Evolutionary conservation across 2,888 invertebrate species (phyloP), one percentile per base, ranked within the genome.

Genomic region (Conistra vaccinii): DNA sequence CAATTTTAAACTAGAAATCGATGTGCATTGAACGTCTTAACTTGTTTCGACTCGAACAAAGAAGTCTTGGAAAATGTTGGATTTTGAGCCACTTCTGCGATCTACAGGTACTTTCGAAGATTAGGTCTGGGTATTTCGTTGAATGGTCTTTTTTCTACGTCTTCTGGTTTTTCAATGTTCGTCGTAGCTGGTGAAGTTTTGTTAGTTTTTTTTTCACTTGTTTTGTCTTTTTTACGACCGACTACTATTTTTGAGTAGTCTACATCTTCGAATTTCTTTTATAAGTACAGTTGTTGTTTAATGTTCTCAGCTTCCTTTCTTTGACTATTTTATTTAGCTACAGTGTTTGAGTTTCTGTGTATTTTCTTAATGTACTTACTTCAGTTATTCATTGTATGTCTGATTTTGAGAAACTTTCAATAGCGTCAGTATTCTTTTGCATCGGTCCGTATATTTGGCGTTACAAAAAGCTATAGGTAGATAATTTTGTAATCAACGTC

Each of bases 1-100:
- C 90, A 89, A 90, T 90, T 91, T 89, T 85, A 85, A 91, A 92
- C 90, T 92, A 86, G 85, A 84, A 91, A 90, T 89, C 79, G 85
- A 88, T 88, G 90, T 88, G 89, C 87, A 83, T 72, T 76, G 89
- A 77, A 83, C 85, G 86, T 88, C 90, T 87, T 86, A 90, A 91
- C 88, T 92, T 89, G 90, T 87, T 86, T 84, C 81, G 80, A 87
- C 74, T 88, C 84, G 89, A 87, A 90, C 90, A 89, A 88, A 88
- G 88, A 88, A 83, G 63, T 81, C 80, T 88, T 74, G 84, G 82
- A 78, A 84, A 83, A 88, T 84, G 86, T 84, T 86, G 60, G 76
- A 77, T 87, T 80, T 76, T 77, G 73, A 85, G 78, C 80, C 71
- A 87, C 83, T 88, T 82, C 61, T 57, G 71, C 75, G 84, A 80